Percentiles rank a stretch among this genome's conserved stretches.
These are phyloP conservation scores for Hipparchia semele DNA, from an alignment of 2,888 invertebrate species.

Conservation along the genomic window DNA sequence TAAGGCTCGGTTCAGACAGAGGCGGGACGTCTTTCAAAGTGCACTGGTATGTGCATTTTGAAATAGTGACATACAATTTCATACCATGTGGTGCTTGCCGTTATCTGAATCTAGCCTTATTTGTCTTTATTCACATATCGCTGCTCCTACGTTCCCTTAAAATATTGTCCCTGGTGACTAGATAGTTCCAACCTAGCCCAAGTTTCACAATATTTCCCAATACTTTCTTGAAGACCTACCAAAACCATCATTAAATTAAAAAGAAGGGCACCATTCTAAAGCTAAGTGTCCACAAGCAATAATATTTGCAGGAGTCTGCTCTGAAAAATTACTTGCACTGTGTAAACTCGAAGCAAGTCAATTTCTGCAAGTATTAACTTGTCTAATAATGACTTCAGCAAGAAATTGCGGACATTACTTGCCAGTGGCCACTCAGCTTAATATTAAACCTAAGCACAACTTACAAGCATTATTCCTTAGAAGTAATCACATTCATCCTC, in stretches of 20 bases:
- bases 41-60: neutral
- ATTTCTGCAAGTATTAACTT: too few species aligned
- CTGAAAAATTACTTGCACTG: too few species aligned
- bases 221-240: neutral
- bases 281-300: too few species aligned
- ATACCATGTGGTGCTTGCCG: neutral
- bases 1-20: neutral
- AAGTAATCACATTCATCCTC: constrained; percentile 22
- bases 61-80: neutral
- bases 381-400: too few species aligned
- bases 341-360: too few species aligned
- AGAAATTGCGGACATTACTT: too few species aligned
- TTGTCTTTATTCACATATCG: neutral
- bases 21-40: neutral
- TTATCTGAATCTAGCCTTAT: neutral
- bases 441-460: constrained; percentile 38
- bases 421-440: too few species aligned
- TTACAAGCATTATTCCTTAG: constrained; percentile 39
- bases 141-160: constrained; percentile 9
- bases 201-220: constrained; percentile 31
- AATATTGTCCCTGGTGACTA: constrained; percentile 57
- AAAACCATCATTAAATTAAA: constrained; percentile 18
- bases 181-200: constrained; percentile 53
- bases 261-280: constrained; percentile 25
- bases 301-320: too few species aligned